A percentile compares a stretch with the other conserved stretches of the same genome.
Evolutionary conservation across 2,113 vertebrate species (phyloP).

Genomic region (Eclectus roratus): DNA sequence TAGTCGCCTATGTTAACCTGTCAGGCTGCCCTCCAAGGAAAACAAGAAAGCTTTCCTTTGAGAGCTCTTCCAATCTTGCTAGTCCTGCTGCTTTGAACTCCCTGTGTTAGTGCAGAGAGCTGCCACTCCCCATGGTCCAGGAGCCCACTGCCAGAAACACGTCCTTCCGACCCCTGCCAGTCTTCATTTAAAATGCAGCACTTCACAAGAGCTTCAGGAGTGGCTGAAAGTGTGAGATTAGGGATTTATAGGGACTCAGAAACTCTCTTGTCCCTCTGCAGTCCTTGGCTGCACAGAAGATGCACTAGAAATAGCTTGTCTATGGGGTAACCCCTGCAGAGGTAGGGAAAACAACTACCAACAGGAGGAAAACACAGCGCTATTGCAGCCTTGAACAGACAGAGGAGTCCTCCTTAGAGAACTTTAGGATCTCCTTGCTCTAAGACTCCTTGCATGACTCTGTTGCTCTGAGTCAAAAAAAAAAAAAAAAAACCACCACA

Average conservation of each 20-base stretch:
- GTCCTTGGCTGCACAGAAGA: neutral
- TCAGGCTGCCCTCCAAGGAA: neutral
- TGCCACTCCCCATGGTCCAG: neutral
- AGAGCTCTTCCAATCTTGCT: neutral
- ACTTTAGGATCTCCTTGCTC: neutral
- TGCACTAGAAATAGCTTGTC: neutral
- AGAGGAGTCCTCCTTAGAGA: neutral
- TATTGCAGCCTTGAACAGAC: neutral
- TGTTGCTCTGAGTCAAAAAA: neutral
- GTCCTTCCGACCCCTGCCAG: neutral
- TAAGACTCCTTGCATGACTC: neutral
- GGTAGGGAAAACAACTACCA: neutral
- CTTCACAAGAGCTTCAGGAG: neutral
- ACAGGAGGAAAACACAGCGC: neutral
- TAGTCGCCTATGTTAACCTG: neutral
- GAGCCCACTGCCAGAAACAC: neutral
- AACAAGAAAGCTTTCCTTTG: neutral
- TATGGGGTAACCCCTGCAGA: neutral
- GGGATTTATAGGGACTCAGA: neutral
- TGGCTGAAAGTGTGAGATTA: neutral
- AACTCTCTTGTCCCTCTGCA: neutral
- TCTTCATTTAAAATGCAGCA: neutral
- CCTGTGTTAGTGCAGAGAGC: fast-evolving
- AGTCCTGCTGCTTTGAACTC: neutral
- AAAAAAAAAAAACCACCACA: neutral